Evolutionary conservation across 2,113 vertebrate species (phyloP).

Genomic region (Odontesthes bonariensis): DNA sequence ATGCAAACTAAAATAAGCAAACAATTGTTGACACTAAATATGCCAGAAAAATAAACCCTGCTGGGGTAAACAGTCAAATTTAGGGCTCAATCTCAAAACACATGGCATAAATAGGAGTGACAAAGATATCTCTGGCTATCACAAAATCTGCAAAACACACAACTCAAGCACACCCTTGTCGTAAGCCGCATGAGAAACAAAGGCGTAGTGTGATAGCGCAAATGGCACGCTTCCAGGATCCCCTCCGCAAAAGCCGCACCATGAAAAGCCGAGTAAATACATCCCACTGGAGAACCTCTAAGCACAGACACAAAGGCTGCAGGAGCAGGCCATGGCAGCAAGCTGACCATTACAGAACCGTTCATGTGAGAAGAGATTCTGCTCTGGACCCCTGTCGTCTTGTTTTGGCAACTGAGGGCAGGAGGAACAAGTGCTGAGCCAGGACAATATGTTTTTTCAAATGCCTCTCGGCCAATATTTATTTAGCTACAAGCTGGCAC

Average conservation of each 20-base stretch:
- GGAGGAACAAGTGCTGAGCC: conserved; percentile 63
- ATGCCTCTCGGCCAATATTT: conserved; percentile 78
- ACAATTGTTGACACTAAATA: conserved; percentile 22
- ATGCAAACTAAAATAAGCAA: conserved; percentile 34
- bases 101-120: conserved; percentile 65
- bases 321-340: conserved; percentile 30
- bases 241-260: conserved; percentile 37
- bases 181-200: conserved; percentile 56
- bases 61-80: conserved; percentile 53
- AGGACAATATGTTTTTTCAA: conserved; percentile 82
- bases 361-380: conserved; percentile 66
- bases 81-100: conserved; percentile 61
- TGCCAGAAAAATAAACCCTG: conserved; percentile 46
- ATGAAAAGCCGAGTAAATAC: conserved; percentile 50
- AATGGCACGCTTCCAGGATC: conserved; percentile 58
- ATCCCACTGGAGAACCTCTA: conserved; percentile 7
- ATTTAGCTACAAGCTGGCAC: conserved; percentile 78
- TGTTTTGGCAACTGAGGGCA: conserved; percentile 71
- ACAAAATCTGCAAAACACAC: conserved; percentile 59
- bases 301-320: conserved; percentile 62
- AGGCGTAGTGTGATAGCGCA: conserved; percentile 61
- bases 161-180: conserved; percentile 58
- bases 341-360: conserved; percentile 61
- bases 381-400: conserved; percentile 61
- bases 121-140: conserved; percentile 74